A percentile compares a stretch with the other conserved stretches of the same genome.
phyloP scores from a whole-genome alignment of 2,113 vertebrate species.

The Suncus etruscus region DNA sequence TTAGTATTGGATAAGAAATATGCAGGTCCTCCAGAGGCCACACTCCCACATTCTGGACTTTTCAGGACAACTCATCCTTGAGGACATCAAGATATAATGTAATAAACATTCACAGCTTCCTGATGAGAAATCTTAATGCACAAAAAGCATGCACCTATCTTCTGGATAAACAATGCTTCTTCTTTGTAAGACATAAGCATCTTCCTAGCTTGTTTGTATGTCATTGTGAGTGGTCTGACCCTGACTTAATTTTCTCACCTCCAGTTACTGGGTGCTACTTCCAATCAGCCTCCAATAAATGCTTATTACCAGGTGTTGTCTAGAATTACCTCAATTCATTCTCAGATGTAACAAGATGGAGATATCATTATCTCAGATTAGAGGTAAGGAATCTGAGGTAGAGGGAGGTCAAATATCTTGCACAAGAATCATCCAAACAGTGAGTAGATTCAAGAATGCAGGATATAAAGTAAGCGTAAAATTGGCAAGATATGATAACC shows the following conservation, averaged over 20 bases:
- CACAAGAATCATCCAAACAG: slow-evolving; percentile 11
- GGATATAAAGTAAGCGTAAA: not conserved
- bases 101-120: slow-evolving; percentile 77
- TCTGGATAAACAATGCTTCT: slow-evolving; percentile 58
- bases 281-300: not conserved
- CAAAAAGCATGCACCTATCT: slow-evolving; percentile 64
- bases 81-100: slow-evolving; percentile 72
- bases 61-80: slow-evolving; percentile 62
- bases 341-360: slow-evolving; percentile 14
- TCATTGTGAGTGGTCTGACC: slow-evolving; percentile 31
- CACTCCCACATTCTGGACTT: slow-evolving; percentile 74
- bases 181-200: slow-evolving; percentile 38
- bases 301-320: not conserved
- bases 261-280: no score
- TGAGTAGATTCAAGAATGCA: slow-evolving; percentile 27
- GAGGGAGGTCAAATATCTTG: slow-evolving; percentile 38
- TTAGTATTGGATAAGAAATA: slow-evolving; percentile 59
- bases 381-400: slow-evolving; percentile 14
- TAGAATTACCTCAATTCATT: not conserved
- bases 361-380: slow-evolving; percentile 32
- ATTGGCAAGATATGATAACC: not conserved
- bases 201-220: slow-evolving; percentile 51
- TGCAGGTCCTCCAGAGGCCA: slow-evolving; percentile 69
- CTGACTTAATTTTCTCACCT: slow-evolving; percentile 23
- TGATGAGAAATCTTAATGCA: slow-evolving; percentile 77